phyloP scores from a whole-genome alignment of 92 coral and sea anemone genomes.

The Parazoanthus darwini region DNA sequence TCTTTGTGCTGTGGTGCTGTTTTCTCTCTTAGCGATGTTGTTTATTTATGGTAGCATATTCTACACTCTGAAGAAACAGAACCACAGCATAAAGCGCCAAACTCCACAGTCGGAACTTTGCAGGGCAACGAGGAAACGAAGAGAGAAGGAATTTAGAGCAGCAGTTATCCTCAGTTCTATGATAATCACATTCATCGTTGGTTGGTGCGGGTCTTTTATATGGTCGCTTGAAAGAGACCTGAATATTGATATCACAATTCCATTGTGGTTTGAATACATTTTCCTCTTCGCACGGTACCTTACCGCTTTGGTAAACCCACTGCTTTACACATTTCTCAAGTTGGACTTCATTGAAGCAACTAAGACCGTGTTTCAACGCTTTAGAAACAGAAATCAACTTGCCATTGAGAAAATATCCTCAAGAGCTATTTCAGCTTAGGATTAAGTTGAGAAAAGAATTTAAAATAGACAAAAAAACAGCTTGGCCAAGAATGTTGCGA shows the following conservation, averaged over 20 bases:
- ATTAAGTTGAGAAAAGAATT: too few species aligned
- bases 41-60: conserved; percentile 57
- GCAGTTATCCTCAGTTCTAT: conserved; percentile 38
- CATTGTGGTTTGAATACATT: conserved; percentile 13
- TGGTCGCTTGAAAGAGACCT: conserved; percentile 26
- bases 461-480: too few species aligned
- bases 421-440: neutral
- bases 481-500: too few species aligned
- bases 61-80: conserved; percentile 50
- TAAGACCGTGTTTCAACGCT: neutral
- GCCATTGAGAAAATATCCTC: neutral
- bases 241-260: conserved; percentile 11
- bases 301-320: conserved; percentile 44
- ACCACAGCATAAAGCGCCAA: conserved; percentile 41
- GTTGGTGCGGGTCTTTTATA: conserved; percentile 50
- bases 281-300: conserved; percentile 35
- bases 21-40: conserved; percentile 51
- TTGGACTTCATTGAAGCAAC: conserved; percentile 43
- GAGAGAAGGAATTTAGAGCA: conserved; percentile 42
- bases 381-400: neutral
- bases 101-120: neutral
- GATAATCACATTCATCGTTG: conserved; percentile 39
- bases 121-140: neutral
- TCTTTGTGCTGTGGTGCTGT: conserved; percentile 46
- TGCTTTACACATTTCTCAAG: conserved; percentile 56